Conservation (phyloP, 2,888 invertebrate species). For the Hydrotaea diabolus region DNA sequence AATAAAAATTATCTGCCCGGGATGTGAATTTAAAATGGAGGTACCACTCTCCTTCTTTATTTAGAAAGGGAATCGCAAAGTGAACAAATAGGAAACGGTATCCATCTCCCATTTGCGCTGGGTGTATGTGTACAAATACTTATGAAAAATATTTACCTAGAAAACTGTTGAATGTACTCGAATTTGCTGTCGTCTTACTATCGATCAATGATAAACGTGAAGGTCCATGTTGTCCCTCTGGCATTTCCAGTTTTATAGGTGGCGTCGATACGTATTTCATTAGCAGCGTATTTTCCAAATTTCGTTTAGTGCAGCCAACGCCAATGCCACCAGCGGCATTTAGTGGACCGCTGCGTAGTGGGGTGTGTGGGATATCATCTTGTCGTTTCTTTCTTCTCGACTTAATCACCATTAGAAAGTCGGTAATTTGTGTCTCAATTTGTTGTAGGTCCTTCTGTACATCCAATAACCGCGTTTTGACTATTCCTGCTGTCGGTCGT, state of each 20-base stretch:
- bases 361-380: conserved; percentile 51
- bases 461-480: conserved; percentile 70
- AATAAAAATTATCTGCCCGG: no score
- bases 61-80: no score
- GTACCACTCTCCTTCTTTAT: no score
- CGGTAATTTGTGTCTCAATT: conserved; percentile 73
- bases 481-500: conserved; percentile 72
- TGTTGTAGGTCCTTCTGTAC: conserved; percentile 72
- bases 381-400: conserved; percentile 64
- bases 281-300: conserved; percentile 67
- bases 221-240: conserved; percentile 67
- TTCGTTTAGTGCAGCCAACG: background rate
- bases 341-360: conserved; percentile 36
- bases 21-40: no score
- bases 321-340: background rate
- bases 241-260: conserved; percentile 75
- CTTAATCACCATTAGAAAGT: conserved; percentile 72
- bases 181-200: conserved; percentile 70
- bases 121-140: no score
- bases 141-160: conserved; percentile 58
- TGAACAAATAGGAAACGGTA: no score
- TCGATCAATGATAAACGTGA: conserved; percentile 75
- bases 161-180: conserved; percentile 67
- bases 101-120: no score
- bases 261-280: conserved; percentile 77